phyloP scores from a whole-genome alignment of 2,797 vertebrate genomes.

The Sarcophilus harrisii region DNA sequence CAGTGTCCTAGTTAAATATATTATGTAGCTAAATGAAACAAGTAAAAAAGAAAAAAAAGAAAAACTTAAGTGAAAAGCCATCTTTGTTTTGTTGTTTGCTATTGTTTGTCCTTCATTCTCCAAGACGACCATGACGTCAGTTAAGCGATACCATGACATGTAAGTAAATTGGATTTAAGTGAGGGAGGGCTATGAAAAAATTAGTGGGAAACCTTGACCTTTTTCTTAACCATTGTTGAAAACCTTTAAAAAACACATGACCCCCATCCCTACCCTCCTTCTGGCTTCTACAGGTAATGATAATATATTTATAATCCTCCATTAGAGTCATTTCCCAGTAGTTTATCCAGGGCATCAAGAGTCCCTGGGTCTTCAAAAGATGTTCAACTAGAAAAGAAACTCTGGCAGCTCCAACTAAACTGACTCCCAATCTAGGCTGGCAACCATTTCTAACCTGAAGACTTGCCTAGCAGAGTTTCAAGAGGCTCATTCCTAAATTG shows the following conservation, averaged over 20 bases:
- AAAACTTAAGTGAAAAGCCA: neutral
- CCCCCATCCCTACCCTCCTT: neutral
- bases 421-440: neutral
- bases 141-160: no score
- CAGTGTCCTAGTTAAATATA: neutral
- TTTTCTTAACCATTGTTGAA: neutral
- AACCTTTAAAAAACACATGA: neutral
- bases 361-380: neutral
- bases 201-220: no score
- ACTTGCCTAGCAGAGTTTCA: neutral
- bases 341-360: neutral
- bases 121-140: no score
- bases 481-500: neutral
- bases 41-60: neutral
- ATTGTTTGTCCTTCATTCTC: no score
- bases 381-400: neutral
- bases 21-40: neutral
- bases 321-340: neutral
- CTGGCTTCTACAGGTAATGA: neutral
- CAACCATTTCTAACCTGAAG: neutral
- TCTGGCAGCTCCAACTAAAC: neutral
- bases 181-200: no score
- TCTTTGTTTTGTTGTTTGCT: neutral
- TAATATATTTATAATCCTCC: neutral
- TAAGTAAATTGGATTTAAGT: no score